Percentiles rank a stretch among this genome's conserved stretches.
Conservation (phyloP, 1,140 invertebrate genomes). For the Trypoxylus dichotomus region DNA sequence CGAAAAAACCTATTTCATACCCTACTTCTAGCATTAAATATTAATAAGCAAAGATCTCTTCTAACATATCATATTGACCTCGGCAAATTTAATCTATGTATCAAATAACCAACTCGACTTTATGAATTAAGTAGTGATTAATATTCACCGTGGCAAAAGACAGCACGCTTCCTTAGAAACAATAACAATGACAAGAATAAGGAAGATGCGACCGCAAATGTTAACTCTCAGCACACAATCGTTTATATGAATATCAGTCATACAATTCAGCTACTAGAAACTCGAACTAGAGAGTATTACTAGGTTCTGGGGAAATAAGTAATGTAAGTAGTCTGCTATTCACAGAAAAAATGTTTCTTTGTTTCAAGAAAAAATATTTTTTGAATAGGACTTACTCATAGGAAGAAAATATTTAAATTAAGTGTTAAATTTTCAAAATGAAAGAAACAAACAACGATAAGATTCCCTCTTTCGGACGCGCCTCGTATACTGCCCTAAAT, state of each 20-base stretch:
- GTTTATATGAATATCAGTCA: background rate
- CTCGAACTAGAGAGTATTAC: background rate
- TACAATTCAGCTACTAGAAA: background rate
- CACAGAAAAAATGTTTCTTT: too few species aligned
- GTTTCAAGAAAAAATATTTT: too few species aligned
- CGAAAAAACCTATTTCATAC: too few species aligned
- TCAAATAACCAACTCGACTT: background rate
- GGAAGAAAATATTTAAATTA: background rate
- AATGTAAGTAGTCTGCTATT: too few species aligned
- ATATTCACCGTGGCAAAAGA: background rate
- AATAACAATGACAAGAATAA: background rate
- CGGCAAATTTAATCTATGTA: too few species aligned
- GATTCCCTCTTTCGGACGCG: background rate
- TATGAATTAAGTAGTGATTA: background rate
- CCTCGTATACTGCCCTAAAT: slow-evolving; percentile 29
- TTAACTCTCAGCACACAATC: background rate
- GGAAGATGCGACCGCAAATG: background rate
- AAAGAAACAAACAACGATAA: background rate
- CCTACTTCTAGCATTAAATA: too few species aligned
- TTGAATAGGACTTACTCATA: background rate
- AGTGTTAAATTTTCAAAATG: too few species aligned
- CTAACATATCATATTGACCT: too few species aligned
- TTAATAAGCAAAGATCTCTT: too few species aligned
- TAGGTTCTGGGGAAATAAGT: too few species aligned
- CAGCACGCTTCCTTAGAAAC: background rate